Evolutionary conservation across 64 coral and sea anemone genomes (phyloP).

Genomic region (Montipora sp.): DNA sequence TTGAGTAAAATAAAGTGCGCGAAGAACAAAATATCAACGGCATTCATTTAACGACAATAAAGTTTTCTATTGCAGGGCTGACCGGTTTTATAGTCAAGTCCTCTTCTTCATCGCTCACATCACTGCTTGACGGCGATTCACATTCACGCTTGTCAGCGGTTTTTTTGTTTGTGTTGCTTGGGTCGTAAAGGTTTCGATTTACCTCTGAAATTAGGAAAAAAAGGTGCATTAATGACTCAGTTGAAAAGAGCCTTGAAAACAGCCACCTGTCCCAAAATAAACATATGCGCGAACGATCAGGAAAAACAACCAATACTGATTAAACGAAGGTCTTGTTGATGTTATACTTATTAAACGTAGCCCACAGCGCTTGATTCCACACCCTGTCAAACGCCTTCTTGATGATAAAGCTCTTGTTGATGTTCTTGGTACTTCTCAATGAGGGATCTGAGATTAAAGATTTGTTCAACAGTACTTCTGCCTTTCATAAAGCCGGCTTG

Average conservation of each 20-base stretch:
- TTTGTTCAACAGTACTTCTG: no score
- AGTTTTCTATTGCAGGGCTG: neutral
- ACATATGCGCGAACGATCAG: no score
- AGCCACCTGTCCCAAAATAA: no score
- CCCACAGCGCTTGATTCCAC: no score
- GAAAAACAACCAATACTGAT: no score
- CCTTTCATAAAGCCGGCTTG: no score
- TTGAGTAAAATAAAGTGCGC: neutral
- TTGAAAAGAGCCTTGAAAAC: neutral
- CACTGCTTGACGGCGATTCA: conserved; percentile 33
- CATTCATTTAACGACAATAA: neutral
- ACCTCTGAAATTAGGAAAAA: neutral
- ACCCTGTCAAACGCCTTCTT: no score
- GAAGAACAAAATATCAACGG: neutral
- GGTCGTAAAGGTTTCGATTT: neutral
- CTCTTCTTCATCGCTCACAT: conserved; percentile 27
- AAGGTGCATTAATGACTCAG: neutral
- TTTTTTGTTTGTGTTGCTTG: neutral
- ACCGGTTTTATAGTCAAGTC: conserved; percentile 25
- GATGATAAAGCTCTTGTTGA: no score
- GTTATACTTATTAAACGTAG: no score
- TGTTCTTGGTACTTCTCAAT: no score
- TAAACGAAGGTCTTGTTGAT: no score
- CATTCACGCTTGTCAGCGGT: conserved; percentile 12
- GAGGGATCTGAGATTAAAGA: no score